These are phyloP conservation scores for Alces alces DNA, from an alignment of 2,113 vertebrate genomes.

Conservation along the genomic window DNA sequence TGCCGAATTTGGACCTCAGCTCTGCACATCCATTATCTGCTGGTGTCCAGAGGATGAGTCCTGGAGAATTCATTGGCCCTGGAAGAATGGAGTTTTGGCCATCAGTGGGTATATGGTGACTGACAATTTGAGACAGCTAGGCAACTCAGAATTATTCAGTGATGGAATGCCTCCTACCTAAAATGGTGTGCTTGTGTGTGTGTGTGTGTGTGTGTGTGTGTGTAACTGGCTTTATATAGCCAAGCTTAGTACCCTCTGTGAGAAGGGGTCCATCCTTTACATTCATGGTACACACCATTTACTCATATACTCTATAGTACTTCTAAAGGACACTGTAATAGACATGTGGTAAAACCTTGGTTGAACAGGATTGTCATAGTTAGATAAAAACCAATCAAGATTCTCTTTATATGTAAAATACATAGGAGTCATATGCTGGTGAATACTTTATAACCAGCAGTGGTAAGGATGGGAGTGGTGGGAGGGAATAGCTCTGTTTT, in stretches of 20 bases:
- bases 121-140: background rate
- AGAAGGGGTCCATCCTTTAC: background rate
- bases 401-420: background rate
- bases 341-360: background rate
- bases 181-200: background rate
- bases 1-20: background rate
- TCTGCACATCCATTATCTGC: background rate
- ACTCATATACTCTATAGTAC: background rate
- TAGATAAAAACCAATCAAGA: background rate
- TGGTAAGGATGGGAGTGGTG: background rate
- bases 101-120: background rate
- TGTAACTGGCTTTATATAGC: background rate
- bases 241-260: background rate
- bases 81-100: background rate
- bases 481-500: background rate
- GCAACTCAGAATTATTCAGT: background rate
- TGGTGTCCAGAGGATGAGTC: background rate
- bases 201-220: background rate
- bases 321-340: conserved; percentile 15
- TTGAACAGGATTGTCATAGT: background rate
- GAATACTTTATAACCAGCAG: background rate
- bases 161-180: background rate
- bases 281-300: background rate
- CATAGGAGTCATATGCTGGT: background rate
- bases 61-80: background rate